phyloP scores from a whole-genome alignment of 2,113 vertebrate genomes.

The Grantiella picta region DNA sequence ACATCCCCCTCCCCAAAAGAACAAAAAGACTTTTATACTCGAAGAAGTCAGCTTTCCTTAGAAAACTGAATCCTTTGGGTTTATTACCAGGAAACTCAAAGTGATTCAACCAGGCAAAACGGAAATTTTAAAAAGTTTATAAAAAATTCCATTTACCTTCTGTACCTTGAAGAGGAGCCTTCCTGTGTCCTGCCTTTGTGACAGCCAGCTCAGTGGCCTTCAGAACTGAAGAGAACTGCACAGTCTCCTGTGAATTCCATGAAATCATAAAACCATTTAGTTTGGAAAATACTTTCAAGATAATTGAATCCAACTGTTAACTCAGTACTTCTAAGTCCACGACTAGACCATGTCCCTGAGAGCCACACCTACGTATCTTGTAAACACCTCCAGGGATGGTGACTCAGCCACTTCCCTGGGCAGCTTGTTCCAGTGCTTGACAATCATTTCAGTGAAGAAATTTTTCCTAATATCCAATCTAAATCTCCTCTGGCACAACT shows the following conservation, averaged over 20 bases:
- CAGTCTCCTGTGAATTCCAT: background rate
- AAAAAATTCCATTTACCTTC: background rate
- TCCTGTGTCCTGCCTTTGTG: background rate
- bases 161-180: background rate
- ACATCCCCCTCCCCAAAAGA: fast-evolving
- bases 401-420: background rate
- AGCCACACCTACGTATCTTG: background rate
- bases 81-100: background rate
- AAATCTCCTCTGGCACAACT: background rate
- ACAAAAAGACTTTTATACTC: background rate
- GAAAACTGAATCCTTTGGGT: background rate
- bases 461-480: background rate
- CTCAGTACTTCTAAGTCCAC: background rate
- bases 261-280: background rate
- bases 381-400: background rate
- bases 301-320: background rate
- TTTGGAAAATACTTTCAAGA: background rate
- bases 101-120: background rate
- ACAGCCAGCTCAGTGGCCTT: background rate
- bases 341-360: background rate
- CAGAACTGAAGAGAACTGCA: background rate
- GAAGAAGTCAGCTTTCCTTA: background rate
- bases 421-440: background rate
- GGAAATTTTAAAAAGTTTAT: background rate
- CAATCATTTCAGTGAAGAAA: background rate